phyloP scores from a whole-genome alignment of 1,140 invertebrate genomes.

The Acromyrmex echinatior region DNA sequence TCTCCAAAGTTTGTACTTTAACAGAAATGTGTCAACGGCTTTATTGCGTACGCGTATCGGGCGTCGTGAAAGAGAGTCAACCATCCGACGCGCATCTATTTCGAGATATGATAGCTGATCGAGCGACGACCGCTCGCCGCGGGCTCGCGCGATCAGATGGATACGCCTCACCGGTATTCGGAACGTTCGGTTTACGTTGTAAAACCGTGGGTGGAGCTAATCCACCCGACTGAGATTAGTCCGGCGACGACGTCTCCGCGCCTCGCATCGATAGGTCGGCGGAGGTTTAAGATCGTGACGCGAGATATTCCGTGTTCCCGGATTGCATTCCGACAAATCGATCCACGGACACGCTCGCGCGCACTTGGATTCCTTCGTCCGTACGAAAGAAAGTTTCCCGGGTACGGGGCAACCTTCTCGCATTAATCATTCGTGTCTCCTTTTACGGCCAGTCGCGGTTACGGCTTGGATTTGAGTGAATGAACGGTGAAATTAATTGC shows the following conservation, averaged over 20 bases:
- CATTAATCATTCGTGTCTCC: constrained; percentile 39
- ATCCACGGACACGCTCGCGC: constrained; percentile 38
- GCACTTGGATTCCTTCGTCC: constrained; percentile 14
- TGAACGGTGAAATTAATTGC: constrained; percentile 30
- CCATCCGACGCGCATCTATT: constrained; percentile 19
- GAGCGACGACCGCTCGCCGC: background rate
- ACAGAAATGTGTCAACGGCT: background rate
- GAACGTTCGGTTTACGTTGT: constrained; percentile 46
- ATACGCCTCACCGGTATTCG: constrained; percentile 43
- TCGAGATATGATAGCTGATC: constrained; percentile 10
- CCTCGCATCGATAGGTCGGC: constrained; percentile 44
- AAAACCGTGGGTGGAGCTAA: constrained; percentile 47
- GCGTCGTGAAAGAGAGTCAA: background rate
- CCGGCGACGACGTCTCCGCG: constrained; percentile 46
- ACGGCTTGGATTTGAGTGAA: constrained; percentile 17
- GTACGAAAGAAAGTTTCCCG: constrained; percentile 24
- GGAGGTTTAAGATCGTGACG: constrained; percentile 51
- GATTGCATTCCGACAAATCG: constrained; percentile 60
- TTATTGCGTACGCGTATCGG: background rate
- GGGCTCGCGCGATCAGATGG: constrained; percentile 19
- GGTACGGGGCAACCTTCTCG: background rate
- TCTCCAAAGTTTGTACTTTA: background rate
- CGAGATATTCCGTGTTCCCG: constrained; percentile 54
- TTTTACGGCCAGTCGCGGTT: background rate
- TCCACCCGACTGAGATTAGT: constrained; percentile 46